Base-by-base conservation (phyloP, 2,797 vertebrate species). In the Pangasius larnaudii region DNA sequence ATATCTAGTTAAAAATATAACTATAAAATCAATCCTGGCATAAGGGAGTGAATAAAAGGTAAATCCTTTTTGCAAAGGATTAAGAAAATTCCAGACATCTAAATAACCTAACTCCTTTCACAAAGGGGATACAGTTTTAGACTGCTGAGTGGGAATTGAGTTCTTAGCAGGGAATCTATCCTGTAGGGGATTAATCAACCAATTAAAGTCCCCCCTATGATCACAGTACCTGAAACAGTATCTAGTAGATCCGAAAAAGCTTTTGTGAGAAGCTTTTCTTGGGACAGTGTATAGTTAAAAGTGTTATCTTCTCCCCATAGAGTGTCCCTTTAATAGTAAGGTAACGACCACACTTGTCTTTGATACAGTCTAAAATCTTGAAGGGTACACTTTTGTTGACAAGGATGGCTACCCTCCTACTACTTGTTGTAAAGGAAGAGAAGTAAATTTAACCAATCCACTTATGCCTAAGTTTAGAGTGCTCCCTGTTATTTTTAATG, bases 361-460 rank as follows among this genome's bases (percentile, higher is more conserved):
- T 84, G 65, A 84, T 27, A 67, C 59, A 42, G 5, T 67, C 49
- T 7, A 84, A 51, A 61, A 61, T 24, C 7, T 61, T 61, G 22
- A 24, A 61, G 19, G 16, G 58, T 59, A 69, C n/a, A 51, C 51
- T 71, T 33, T 27, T 18, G 30, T 85, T 85, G 19, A 85, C 67
- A 22, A 85, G 18, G 9, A 71, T 85, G 46, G 83, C 83, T 67
- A 67, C 46, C 18, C 46, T 36, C 13, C 83, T 71, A 71, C 69
- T 85, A 63, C 67, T 85, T 11, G 46, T 42, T 85, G 67, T 72
- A 27, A 85, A 85, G 51, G 65, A 39, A 13, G 67, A 72, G 36
- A 85, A 85, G 36, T 85, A 58, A 14, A 85, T 58, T 7, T 72
- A 49, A 65, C 39, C 39, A 18, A 59, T 59, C 58, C 58, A 59